Evolutionary conservation across 2,113 vertebrate species (phyloP), one percentile per base, ranked within the genome.

Genomic region (Rutilus rutilus): DNA sequence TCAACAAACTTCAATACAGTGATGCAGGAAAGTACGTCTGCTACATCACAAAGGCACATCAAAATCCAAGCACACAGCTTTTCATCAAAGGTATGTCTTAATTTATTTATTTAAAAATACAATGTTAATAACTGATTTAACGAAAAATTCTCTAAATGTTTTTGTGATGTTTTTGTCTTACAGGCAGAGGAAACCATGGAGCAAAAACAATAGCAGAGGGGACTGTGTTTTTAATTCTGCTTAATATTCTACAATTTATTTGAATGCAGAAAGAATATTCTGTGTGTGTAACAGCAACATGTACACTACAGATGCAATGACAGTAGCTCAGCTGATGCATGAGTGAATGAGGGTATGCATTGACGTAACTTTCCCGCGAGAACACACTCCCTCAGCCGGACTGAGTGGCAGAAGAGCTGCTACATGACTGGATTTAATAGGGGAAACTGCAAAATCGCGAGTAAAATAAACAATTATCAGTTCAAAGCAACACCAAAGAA

Each of bases 21-120:
- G 79, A 86, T 69, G 23, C 23, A 3, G 80, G 80, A 67, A 25
- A 3, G 0, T 86, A 78, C 19, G 5, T 39, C 9, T 86, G 85
- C 60, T 42, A 23, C 47, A 21, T 86, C 15, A 27, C 30, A 9
- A 1, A 45, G 3, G 1, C 15, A n/a, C 6, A 30, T 77, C 4
- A 47, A 10, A 5, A 30, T 52, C 39, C 14, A 11, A 78, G 10
- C 50, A 4, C 21, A n/a, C 15, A 86, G 25, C 79, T 86, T 10
- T 25, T 17, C 0, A n/a, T 86, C 47, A 69, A 39, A 82, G 78
- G 78, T 86, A 5, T 59, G 17, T n/a, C 4, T 50, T 50, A 1
- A 12, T 52, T 6, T 52, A 5, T 27, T 62, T 25, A 62, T 62
- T 62, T 62, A 25, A 62, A 27, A 30, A 65, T 65, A 5, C n/a